Evolutionary conservation across 1,140 invertebrate genomes (phyloP), one percentile per base, ranked within the genome.

Genomic region (Stratiolaelaps scimitus): DNA sequence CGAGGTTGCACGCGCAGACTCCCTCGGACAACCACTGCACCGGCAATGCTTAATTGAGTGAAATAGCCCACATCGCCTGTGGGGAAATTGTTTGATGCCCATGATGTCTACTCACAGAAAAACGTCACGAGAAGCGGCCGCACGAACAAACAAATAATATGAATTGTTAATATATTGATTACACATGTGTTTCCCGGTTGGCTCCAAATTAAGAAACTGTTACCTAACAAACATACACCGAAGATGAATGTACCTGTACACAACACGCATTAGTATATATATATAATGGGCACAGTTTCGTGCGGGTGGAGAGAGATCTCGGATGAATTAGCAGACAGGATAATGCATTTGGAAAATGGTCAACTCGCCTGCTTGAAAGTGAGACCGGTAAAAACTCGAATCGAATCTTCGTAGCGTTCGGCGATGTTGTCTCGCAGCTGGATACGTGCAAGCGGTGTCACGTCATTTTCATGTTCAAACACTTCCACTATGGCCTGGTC

Each of bases 71-170:
- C 34, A 34, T 60, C 34, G 15, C 53, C 23, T 23, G 53, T 26
- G 15, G 53, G 53, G 53, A 60, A 60, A 26, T 34, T 60, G 23
- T 60, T 26, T 17, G 53, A 23, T 10, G 26, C 15, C 23, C 53
- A 60, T 15, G n/a, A 60, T 15, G 53, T 60, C 53, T 60, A 0
- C 53, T 29, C 26, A 26, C 15, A 26, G 23, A 60, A 60, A 60
- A 26, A 23, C 34, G 5, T 1, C 10, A n/a, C n/a, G n/a, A n/a
- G n/a, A n/a, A n/a, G n/a, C n/a, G n/a, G n/a, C n/a, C n/a, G n/a
- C n/a, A n/a, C n/a, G n/a, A n/a, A n/a, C n/a, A n/a, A n/a, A n/a
- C n/a, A n/a, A n/a, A n/a, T n/a, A n/a, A n/a, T n/a, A n/a, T n/a
- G n/a, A n/a, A n/a, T n/a, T n/a, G n/a, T n/a, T n/a, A n/a, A n/a